Evolutionary conservation across 2,113 vertebrate species (phyloP), one percentile per base, ranked within the genome.

Genomic region (Nibea albiflora): DNA sequence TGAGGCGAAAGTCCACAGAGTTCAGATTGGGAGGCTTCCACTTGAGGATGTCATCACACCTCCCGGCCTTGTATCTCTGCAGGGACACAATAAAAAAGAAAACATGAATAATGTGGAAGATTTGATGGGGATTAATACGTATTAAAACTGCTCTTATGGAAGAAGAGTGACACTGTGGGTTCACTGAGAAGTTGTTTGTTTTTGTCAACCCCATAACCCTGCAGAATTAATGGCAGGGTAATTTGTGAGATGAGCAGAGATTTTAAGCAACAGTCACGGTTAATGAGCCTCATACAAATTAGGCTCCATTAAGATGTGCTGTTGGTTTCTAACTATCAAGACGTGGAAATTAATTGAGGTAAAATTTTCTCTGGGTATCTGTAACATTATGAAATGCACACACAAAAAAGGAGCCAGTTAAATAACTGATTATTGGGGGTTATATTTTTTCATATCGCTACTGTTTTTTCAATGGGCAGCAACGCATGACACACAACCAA

Each of bases 11-110:
- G 95, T 99, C 98, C 84, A 99, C 98, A 5, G 98, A 99, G 95
- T 99, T 99, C 89, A 96, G 95, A 92, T 97, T 98, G 56, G 98
- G 98, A 61, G 98, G 98, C 88, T 99, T 99, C 98, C 98, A 99
- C 93, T 99, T 99, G 83, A 99, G 96, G 92, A 99, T 99, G 84
- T 99, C 97, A 80, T 99, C 97, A 90, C 98, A 99, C 76, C 97
- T 95, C 73, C 98, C 98, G 24, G 98, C 90, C 86, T 97, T 98
- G 92, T 99, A 99, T 93, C 95, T 98, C 98, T 99, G 90, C 63
- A 81, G 35, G 22, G 44, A 70, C n/a, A 62, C 4, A 61, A 47
- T 11, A 46, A 46, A 14, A 46, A 12, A n/a, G n/a, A 28, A n/a
- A 22, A 66, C 8, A 71, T 47, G 0, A 78, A 3, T 10, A 58